These are phyloP conservation scores for Labeo rohita DNA, from an alignment of 2,113 vertebrate genomes.

Conservation along the genomic window DNA sequence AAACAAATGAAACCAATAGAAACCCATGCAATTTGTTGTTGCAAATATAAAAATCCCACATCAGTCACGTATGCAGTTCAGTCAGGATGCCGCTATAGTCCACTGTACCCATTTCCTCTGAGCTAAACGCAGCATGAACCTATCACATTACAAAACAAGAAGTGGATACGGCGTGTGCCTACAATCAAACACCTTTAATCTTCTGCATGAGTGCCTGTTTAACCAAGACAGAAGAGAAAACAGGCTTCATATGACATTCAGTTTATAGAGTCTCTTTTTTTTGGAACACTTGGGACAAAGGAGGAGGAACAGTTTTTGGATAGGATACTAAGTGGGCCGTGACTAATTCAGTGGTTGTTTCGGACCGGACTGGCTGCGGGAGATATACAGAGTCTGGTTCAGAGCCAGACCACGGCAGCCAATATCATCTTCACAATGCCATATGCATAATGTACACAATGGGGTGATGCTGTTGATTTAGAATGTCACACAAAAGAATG, in stretches of 20 bases:
- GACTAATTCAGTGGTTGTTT: slow-evolving; percentile 36
- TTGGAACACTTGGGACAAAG: slow-evolving; percentile 21
- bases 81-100: neutral
- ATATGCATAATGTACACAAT: slow-evolving; percentile 17
- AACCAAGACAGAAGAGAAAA: neutral
- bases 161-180: slow-evolving; percentile 8
- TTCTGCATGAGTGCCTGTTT: slow-evolving; percentile 39
- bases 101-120: slow-evolving; percentile 36
- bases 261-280: neutral
- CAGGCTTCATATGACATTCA: slow-evolving; percentile 3
- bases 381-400: slow-evolving; percentile 46
- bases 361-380: slow-evolving; percentile 39
- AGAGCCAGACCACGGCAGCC: slow-evolving; percentile 24
- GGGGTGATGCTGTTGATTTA: neutral
- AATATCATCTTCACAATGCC: slow-evolving; percentile 21
- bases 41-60: neutral
- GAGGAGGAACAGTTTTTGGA: slow-evolving; percentile 40
- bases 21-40: neutral
- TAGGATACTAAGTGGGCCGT: slow-evolving; percentile 26
- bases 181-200: slow-evolving; percentile 38
- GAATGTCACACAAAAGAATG: neutral
- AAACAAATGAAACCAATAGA: neutral
- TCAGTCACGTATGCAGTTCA: neutral
- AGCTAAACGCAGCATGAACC: slow-evolving; percentile 17
- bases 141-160: slow-evolving; percentile 31